Evolutionary conservation across 92 coral and sea anemone genomes (phyloP).

Genomic region (Parazoanthus swiftii): DNA sequence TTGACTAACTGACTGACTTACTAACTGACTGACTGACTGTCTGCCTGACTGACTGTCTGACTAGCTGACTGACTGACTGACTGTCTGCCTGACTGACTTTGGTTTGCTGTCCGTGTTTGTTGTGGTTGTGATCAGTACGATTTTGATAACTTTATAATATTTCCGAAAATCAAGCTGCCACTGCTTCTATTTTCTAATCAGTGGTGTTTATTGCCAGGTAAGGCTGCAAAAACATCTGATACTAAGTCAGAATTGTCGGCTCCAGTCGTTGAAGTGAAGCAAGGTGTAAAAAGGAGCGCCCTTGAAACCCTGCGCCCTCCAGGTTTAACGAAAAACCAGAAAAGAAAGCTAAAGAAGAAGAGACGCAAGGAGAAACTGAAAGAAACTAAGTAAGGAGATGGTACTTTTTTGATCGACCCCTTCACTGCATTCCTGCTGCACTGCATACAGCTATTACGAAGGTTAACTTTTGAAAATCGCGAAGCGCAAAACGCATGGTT

Average conservation of each 20-base stretch:
- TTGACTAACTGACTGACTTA: too few relatives aligned
- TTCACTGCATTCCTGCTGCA: too few relatives aligned
- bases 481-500: too few relatives aligned
- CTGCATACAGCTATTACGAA: too few relatives aligned
- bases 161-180: not conserved
- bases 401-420: too few relatives aligned
- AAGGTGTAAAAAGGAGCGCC: not conserved
- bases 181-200: not conserved
- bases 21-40: too few relatives aligned
- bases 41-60: too few relatives aligned
- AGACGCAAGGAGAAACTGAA: conserved; percentile 22
- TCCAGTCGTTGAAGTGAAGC: conserved; percentile 2
- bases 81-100: too few relatives aligned
- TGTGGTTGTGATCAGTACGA: not conserved
- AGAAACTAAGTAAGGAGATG: conserved; percentile 5
- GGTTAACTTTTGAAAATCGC: too few relatives aligned
- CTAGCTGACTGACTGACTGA: too few relatives aligned
- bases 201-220: not conserved
- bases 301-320: not conserved
- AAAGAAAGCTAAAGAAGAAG: conserved; percentile 32
- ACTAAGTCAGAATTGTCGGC: not conserved
- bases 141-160: too few relatives aligned
- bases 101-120: not conserved
- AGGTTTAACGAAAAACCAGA: conserved; percentile 21
- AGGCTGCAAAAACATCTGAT: not conserved